Evolutionary conservation across 2,888 invertebrate genomes (phyloP), one percentile per base, ranked within the genome.

Genomic region (Anoplius nigerrimus): DNA sequence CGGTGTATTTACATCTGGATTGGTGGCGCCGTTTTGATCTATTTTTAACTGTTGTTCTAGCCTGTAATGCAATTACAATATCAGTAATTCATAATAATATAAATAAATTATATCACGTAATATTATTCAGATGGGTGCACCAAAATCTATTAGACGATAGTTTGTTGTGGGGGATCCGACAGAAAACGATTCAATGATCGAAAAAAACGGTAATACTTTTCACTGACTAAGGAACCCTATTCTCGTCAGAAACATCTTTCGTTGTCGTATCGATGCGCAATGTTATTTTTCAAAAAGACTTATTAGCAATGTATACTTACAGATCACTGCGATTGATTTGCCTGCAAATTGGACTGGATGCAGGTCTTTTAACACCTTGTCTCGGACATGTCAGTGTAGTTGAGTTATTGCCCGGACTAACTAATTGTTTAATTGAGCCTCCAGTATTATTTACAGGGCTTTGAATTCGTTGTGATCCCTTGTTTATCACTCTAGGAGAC

Each of bases 1-100:
- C 16, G 94, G 94, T 62, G 92, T 92, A 72, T 92, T 92, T 57
- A 93, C 92, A 86, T 95, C 95, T 0, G 95, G 94, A 85, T 93
- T 92, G 24, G 92, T 87, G 58, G 94, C 95, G 69, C 93, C 93
- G 80, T 92, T 92, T 87, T 95, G 94, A 89, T 95, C 95, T 58
- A 93, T 92, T 83, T 92, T 92, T 82, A 94, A 85, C 86, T 95
- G 95, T 66, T 94, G 93, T 78, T 95, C 94, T 82, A 95, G 92
- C 81, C 95, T 95, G 81, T 52, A 82, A 76, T 72, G 11, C 6
- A 34, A 34, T n/a, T n/a, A n/a, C n/a, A n/a, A n/a, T n/a, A n/a
- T n/a, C n/a, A n/a, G n/a, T n/a, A n/a, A n/a, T n/a, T n/a, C n/a
- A 6, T 11, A 13, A 11, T 34, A 2, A 34, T 75, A 51, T 69